Evolutionary conservation across 2,113 vertebrate genomes (phyloP).

Genomic region (Bujurquina vittata): DNA sequence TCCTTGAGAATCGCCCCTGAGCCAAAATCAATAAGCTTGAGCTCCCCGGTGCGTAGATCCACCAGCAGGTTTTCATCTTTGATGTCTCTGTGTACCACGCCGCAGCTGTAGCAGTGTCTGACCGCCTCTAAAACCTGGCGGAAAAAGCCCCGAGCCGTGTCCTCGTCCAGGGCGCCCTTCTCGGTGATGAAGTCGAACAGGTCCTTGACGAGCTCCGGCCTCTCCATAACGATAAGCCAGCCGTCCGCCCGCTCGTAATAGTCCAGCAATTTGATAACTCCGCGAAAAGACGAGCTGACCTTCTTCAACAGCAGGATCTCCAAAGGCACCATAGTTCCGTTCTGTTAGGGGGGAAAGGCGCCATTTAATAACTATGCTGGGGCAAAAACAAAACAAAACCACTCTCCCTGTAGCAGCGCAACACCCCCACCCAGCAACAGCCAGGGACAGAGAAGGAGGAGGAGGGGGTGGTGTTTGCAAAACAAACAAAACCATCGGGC

Average conservation of each 20-base stretch:
- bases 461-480: slow-evolving; percentile 35
- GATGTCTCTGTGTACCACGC: slow-evolving; percentile 95
- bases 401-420: not conserved
- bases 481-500: slow-evolving; percentile 59
- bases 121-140: slow-evolving; percentile 95
- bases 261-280: slow-evolving; percentile 94
- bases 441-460: not conserved
- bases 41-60: slow-evolving; percentile 91
- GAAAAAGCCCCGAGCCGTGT: slow-evolving; percentile 92
- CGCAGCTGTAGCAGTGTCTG: slow-evolving; percentile 94
- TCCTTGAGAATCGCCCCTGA: slow-evolving; percentile 97
- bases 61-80: slow-evolving; percentile 98
- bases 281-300: slow-evolving; percentile 91
- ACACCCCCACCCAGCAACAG: slow-evolving; percentile 24
- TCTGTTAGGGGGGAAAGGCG: slow-evolving; percentile 64
- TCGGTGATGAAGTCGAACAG: slow-evolving; percentile 98
- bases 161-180: slow-evolving; percentile 94
- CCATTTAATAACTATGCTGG: not conserved
- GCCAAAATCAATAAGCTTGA: slow-evolving; percentile 98
- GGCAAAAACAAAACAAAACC: not conserved
- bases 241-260: slow-evolving; percentile 97
- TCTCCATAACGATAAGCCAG: slow-evolving; percentile 94
- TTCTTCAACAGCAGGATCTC: slow-evolving; percentile 95
- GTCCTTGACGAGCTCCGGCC: slow-evolving; percentile 94
- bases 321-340: slow-evolving; percentile 89